These are phyloP conservation scores for Colossoma macropomum DNA, from an alignment of 2,113 vertebrate species.

Conservation along the genomic window DNA sequence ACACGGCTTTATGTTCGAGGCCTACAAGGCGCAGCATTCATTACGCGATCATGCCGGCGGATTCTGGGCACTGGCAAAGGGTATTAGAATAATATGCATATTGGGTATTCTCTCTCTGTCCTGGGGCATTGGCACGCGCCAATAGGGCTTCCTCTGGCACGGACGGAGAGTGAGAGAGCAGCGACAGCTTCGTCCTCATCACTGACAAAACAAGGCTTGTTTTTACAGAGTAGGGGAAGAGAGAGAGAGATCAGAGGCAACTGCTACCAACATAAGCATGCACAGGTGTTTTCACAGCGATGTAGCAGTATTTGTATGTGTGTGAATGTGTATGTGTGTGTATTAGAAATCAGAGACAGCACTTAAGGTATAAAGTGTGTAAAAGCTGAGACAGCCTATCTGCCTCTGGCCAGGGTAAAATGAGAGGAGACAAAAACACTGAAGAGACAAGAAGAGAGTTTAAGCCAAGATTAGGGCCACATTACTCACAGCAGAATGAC, in stretches of 20 bases:
- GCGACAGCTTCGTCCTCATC: constrained; percentile 56
- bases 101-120: constrained; percentile 70
- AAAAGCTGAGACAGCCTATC: not conserved
- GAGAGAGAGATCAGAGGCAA: constrained; percentile 53
- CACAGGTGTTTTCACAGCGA: constrained; percentile 4
- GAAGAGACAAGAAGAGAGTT: not conserved
- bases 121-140: constrained; percentile 74
- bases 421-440: not conserved
- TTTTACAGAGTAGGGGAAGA: constrained; percentile 63
- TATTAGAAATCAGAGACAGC: constrained; percentile 18
- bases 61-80: constrained; percentile 82
- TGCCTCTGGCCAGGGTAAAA: not conserved
- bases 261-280: not conserved
- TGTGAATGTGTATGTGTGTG: not conserved
- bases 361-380: not conserved
- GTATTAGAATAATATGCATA: constrained; percentile 88
- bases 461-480: not conserved
- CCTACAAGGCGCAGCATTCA: constrained; percentile 85
- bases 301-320: not conserved
- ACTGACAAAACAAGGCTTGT: constrained; percentile 72
- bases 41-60: constrained; percentile 85
- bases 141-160: constrained; percentile 77
- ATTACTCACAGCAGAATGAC: not conserved
- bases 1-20: constrained; percentile 86
- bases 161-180: constrained; percentile 60